Percentiles rank a stretch among this genome's conserved stretches.
These are phyloP conservation scores for Spisula solida DNA, from an alignment of 2,888 invertebrate genomes.

Conservation along the genomic window DNA sequence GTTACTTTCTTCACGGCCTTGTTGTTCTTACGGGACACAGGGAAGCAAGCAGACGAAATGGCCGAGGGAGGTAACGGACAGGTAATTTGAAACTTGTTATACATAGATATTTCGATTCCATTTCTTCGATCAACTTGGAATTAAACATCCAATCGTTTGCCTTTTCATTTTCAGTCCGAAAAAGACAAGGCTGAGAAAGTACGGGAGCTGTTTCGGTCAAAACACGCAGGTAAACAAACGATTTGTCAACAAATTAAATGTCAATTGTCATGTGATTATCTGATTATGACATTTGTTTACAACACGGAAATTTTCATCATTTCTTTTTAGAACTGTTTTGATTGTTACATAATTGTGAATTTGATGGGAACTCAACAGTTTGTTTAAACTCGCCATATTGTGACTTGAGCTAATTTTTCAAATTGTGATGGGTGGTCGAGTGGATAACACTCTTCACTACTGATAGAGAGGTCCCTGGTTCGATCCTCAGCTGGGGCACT, in stretches of 20 bases:
- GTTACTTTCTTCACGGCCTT: background rate
- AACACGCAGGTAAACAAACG: slow-evolving; percentile 79
- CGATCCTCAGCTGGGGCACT: no score
- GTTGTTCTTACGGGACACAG: slow-evolving; percentile 46
- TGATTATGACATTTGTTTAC: slow-evolving; percentile 19
- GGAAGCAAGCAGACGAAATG: slow-evolving; percentile 64
- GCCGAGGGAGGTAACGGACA: slow-evolving; percentile 45
- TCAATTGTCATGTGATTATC: slow-evolving; percentile 32
- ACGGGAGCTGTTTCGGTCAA: slow-evolving; percentile 76
- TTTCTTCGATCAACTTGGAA: background rate
- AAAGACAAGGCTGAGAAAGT: slow-evolving; percentile 74
- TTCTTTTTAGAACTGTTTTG: no score
- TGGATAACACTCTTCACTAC: no score
- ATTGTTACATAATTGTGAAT: no score
- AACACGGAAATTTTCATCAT: no score
- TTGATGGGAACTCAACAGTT: no score
- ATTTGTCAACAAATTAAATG: background rate
- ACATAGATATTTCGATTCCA: background rate
- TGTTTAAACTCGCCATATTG: no score
- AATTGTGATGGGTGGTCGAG: no score
- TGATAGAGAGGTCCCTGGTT: no score
- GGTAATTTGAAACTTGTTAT: slow-evolving; percentile 33
- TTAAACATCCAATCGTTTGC: background rate
- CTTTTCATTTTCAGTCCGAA: slow-evolving; percentile 38
- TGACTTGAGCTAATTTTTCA: no score